Base-by-base conservation (phyloP, 92 coral and sea anemone species). In the Umimayanthus chanpuru region DNA sequence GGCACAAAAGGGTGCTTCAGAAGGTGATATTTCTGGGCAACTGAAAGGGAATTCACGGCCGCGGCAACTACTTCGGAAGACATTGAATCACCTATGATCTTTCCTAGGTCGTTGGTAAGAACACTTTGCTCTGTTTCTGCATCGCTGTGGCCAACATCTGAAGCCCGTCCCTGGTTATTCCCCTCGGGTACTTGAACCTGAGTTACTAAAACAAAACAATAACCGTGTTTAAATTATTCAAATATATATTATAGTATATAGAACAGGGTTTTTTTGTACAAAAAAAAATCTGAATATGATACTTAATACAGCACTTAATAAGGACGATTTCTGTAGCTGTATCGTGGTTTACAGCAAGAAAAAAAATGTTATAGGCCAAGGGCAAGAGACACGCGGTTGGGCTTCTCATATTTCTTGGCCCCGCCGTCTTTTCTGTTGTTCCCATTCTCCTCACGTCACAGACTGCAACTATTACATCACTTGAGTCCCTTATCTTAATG, bases 11-110 rank as follows among this genome's bases (percentile, higher is more conserved):
- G 85, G 40, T 64, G 12, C 14, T 86, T 76, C 10, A 76, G 77
- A 2, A 86, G 83, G 40, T 86, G 85, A n/a, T 39, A 86, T 23
- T 86, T 86, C 71, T 75, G 39, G 28, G 18, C 76, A n/a, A 77
- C 83, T 23, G 89, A 86, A n/a, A 73, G 55, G 58, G 82, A 15
- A 9, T 76, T 76, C 82, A 86, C 77, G 43, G 89, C 89, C 47
- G 67, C 71, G 5, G 84, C 84, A 7, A 86, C 82, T 39, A 66
- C 89, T 77, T 86, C 83, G 23, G 72, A 77, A 64, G 89, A 77
- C 89, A 76, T 86, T n/a, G 32, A 15, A 23, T 38, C 77, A 23
- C 23, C 75, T 38, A 86, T 11, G 38, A 86, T 77, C 76, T 76
- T 76, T 77, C 89, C 89, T 1, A 86, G 38, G 32, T 86, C 89